Evolutionary conservation across 2,113 vertebrate genomes (phyloP), one percentile per base, ranked within the genome.

Genomic region (Pachypanchax playfairii): DNA sequence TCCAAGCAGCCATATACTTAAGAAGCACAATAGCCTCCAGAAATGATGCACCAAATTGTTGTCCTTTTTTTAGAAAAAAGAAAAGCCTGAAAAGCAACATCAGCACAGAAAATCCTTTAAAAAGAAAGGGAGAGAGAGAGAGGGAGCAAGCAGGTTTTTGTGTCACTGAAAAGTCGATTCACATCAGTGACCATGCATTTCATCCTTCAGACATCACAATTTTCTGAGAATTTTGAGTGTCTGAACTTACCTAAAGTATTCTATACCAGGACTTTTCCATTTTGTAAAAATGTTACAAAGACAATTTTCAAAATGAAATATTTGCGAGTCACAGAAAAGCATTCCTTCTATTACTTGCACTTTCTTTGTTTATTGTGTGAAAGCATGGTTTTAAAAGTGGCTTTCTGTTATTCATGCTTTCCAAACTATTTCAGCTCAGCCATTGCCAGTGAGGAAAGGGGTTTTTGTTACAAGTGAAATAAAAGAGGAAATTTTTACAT

Each of bases 361-460:
- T 13, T 26, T 71, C 43, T 59, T 70, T 80, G 57, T 73, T 60
- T 57, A 12, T 35, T 51, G 48, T 73, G 57, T 42, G 49, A 77
- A 65, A 65, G 36, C 26, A 18, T 31, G 25, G 38, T 52, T 76
- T 49, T 7, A n/a, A 73, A 75, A 75, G 22, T 15, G 21, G 2
- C 21, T 70, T 63, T 74, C 65, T 28, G n/a, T 38, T 29, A 73
- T 35, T 79, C 52, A 59, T 55, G 38, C 38, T 61, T 68, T 60
- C 42, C 31, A 52, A 53, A 49, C 48, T 49, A 44, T 52, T 51
- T 18, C 0, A 31, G 46, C 29, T 21, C 44, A 51, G 26, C 33
- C 15, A 53, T 6, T 2, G 31, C 43, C 29, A 21, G 11, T 14
- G 18, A 7, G 43, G 13, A 44, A 17, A 36, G 26, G 39, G 5